Percentiles rank a stretch among this genome's conserved stretches.
Conservation (phyloP, 2,113 vertebrate genomes). For the Anolis sagrei region DNA sequence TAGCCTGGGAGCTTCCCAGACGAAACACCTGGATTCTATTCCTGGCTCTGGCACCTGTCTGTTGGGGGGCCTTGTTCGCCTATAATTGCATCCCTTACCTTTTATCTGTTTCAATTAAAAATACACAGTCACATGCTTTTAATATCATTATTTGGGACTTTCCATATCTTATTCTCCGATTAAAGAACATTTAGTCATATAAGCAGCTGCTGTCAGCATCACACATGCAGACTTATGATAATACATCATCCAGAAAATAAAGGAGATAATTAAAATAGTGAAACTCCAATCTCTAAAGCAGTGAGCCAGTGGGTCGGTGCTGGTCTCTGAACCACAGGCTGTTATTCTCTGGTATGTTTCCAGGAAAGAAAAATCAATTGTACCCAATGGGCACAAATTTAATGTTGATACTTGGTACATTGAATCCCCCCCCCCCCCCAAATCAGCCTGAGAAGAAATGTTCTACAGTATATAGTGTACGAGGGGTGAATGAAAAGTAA, state of each 20-base stretch:
- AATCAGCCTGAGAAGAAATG: too few species aligned
- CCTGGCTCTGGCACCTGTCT: background rate
- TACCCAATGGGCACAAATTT: too few species aligned
- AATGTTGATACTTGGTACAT: too few species aligned
- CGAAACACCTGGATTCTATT: constrained; percentile 29
- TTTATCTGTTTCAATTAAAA: background rate
- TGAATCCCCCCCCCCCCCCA: too few species aligned
- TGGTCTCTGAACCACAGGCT: too few species aligned
- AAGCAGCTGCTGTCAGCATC: background rate
- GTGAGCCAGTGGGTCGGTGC: too few species aligned
- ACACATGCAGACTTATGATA: background rate
- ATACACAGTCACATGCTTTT: background rate
- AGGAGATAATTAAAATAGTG: background rate
- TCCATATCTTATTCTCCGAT: too few species aligned
- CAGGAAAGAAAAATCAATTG: too few species aligned
- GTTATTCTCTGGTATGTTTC: too few species aligned
- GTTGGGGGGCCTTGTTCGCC: background rate
- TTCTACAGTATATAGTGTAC: too few species aligned
- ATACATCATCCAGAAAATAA: background rate
- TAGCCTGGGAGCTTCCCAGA: constrained; percentile 25
- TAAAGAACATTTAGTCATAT: background rate
- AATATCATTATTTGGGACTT: background rate
- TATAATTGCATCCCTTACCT: background rate
- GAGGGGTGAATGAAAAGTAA: too few species aligned
- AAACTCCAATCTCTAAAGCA: background rate